phyloP scores from a whole-genome alignment of 2,797 vertebrate genomes.

The Phalloptychus januarius region DNA sequence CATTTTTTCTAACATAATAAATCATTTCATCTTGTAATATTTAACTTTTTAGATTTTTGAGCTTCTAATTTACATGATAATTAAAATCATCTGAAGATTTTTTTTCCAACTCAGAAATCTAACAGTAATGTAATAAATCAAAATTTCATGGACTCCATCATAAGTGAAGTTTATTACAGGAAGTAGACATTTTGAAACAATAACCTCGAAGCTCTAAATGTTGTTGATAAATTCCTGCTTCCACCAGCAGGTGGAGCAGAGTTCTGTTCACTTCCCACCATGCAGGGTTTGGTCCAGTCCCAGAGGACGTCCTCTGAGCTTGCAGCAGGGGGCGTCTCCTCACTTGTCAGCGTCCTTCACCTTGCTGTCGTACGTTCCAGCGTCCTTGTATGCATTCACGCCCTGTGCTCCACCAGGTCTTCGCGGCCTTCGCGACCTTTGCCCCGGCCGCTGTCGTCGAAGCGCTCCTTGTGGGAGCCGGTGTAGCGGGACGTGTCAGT shows the following conservation, averaged over 20 bases:
- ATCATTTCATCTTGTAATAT: too few relatives aligned
- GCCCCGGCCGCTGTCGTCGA: conserved; percentile 88
- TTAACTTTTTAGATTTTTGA: too few relatives aligned
- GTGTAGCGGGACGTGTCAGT: conserved; percentile 95
- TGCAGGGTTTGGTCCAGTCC: conserved; percentile 67
- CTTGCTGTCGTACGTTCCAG: conserved; percentile 90
- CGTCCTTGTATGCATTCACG: conserved; percentile 90
- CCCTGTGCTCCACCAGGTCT: conserved; percentile 90
- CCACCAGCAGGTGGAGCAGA: not conserved
- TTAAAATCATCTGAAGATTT: too few relatives aligned
- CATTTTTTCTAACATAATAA: too few relatives aligned
- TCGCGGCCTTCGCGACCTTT: conserved; percentile 91
- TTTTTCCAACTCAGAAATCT: too few relatives aligned
- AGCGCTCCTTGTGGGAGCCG: conserved; percentile 94
- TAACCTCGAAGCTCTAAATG: not conserved
- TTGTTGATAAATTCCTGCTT: not conserved
- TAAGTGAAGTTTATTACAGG: not conserved
- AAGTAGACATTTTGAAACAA: not conserved
- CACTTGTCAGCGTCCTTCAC: conserved; percentile 74
- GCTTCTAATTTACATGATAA: too few relatives aligned
- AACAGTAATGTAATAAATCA: too few relatives aligned
- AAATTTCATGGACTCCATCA: too few relatives aligned
- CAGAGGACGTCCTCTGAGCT: conserved; percentile 2
- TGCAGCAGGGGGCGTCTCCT: conserved; percentile 7
- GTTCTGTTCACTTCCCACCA: conserved; percentile 13